These are phyloP conservation scores for Hormaphis cornu DNA, from an alignment of 1,140 invertebrate species.

Conservation along the genomic window DNA sequence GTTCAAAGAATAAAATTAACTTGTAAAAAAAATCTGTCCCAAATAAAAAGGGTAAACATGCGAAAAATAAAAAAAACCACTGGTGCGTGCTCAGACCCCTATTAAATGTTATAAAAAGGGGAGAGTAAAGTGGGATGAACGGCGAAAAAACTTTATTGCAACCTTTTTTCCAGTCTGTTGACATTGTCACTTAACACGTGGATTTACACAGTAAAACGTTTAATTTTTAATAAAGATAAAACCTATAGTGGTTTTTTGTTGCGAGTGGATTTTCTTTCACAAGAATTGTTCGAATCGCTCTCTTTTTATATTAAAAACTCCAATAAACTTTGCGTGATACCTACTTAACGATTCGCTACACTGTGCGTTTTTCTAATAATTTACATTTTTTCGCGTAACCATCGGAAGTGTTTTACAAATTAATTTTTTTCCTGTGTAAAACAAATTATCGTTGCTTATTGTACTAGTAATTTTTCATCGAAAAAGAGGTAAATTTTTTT, in stretches of 20 bases:
- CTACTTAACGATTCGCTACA: no score
- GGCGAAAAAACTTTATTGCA: constrained; percentile 7
- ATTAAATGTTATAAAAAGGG: background rate
- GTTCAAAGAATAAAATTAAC: constrained; percentile 28
- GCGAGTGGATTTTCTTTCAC: background rate
- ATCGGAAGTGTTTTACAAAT: no score
- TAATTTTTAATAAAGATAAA: constrained; percentile 31
- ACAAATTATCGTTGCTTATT: no score
- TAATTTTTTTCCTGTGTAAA: no score
- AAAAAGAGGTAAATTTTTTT: no score
- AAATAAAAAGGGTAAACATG: constrained; percentile 6
- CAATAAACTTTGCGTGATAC: no score
- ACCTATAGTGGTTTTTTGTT: background rate
- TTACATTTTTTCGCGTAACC: no score
- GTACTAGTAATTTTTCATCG: no score
- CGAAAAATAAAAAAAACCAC: constrained; percentile 23
- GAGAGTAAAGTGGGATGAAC: background rate
- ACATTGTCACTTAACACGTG: constrained; percentile 25
- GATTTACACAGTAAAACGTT: constrained; percentile 30
- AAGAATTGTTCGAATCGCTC: background rate
- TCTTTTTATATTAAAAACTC: background rate
- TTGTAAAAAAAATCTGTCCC: constrained; percentile 15
- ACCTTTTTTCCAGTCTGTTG: constrained; percentile 28
- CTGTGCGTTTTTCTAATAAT: no score
- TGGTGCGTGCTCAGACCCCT: background rate